Conservation (phyloP, 2,113 vertebrate species). For the Onychostruthus taczanowskii region DNA sequence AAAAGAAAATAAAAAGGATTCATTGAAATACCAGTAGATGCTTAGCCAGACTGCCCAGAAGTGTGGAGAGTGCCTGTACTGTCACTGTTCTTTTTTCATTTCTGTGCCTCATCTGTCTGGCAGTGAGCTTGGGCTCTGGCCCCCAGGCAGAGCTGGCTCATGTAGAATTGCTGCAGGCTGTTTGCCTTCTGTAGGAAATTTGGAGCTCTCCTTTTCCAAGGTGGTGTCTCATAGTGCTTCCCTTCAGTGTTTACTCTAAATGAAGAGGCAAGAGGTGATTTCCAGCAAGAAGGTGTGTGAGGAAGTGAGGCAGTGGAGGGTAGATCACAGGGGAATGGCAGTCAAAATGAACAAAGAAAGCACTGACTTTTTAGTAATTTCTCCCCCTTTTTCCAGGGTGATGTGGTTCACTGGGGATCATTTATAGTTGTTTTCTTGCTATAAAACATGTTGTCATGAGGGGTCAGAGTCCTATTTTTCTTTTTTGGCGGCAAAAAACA, state of each 20-base stretch:
- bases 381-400: background rate
- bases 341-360: background rate
- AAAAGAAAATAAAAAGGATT: background rate
- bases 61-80: background rate
- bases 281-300: background rate
- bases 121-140: background rate
- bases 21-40: background rate
- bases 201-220: background rate
- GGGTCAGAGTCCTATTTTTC: background rate
- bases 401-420: background rate
- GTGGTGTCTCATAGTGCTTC: background rate
- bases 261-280: background rate
- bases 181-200: background rate
- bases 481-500: background rate
- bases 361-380: background rate
- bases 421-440: background rate
- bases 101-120: background rate
- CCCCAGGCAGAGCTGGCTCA: rapidly evolving
- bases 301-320: background rate
- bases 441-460: background rate
- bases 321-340: background rate
- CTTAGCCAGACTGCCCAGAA: background rate
- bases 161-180: background rate
- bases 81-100: background rate
- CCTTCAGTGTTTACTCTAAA: background rate